Evolutionary conservation across 2,797 vertebrate genomes (phyloP).

Genomic region (Botia kubotai): DNA sequence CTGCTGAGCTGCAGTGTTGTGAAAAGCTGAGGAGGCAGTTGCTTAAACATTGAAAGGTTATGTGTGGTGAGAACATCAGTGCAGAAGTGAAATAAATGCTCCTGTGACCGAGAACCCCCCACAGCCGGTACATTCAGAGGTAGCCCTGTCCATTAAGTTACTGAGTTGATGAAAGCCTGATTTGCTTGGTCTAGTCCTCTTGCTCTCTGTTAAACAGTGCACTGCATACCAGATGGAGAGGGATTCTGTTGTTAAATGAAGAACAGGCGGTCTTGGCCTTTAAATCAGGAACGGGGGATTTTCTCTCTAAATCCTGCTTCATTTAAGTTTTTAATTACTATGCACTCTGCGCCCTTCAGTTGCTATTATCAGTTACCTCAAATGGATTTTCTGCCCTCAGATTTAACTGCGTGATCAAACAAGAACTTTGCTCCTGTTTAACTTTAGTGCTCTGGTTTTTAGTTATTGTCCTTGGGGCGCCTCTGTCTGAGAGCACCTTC

Average conservation of each 20-base stretch:
- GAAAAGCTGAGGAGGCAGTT: slow-evolving; percentile 53
- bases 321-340: slow-evolving; percentile 68
- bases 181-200: slow-evolving; percentile 26
- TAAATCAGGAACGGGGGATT: slow-evolving; percentile 75
- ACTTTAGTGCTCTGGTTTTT: slow-evolving; percentile 48
- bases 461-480: slow-evolving; percentile 27
- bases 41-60: neutral
- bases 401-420: slow-evolving; percentile 40
- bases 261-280: slow-evolving; percentile 68
- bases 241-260: slow-evolving; percentile 70
- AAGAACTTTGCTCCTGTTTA: slow-evolving; percentile 49
- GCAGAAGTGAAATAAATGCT: slow-evolving; percentile 55
- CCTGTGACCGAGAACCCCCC: slow-evolving; percentile 29
- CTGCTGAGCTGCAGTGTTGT: slow-evolving; percentile 45
- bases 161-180: slow-evolving; percentile 43
- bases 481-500: neutral
- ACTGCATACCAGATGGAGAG: slow-evolving; percentile 69
- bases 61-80: slow-evolving; percentile 69
- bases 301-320: slow-evolving; percentile 70
- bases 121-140: slow-evolving; percentile 8
- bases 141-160: slow-evolving; percentile 64
- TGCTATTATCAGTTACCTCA: slow-evolving; percentile 12
- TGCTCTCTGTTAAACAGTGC: slow-evolving; percentile 17
- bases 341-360: slow-evolving; percentile 43
- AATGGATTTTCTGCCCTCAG: slow-evolving; percentile 55